Evolutionary conservation across 2,888 invertebrate species (phyloP).

Genomic region (Crematogaster levior): DNA sequence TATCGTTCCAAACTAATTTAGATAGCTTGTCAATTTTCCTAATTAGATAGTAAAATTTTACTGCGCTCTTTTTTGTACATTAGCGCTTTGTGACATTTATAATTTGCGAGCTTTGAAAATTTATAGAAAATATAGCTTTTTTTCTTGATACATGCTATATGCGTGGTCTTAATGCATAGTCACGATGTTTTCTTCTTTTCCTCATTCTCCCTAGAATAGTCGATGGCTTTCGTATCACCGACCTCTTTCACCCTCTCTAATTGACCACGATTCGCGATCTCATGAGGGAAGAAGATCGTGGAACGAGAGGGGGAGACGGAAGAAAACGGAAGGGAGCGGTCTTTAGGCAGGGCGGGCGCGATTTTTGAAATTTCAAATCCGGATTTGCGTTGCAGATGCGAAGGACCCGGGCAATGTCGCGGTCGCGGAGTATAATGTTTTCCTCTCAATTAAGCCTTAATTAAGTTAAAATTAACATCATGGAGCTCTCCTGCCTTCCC

Average conservation of each 20-base stretch:
- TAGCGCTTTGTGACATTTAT: neutral
- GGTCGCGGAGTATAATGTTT: conserved; percentile 84
- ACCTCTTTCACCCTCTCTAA: conserved; percentile 77
- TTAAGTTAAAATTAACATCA: conserved; percentile 86
- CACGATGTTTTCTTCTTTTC: neutral
- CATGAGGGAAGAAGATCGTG: conserved; percentile 54
- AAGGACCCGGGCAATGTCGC: conserved; percentile 82
- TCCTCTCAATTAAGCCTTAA: conserved; percentile 86
- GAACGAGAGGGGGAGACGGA: conserved; percentile 44
- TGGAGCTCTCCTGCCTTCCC: conserved; percentile 83
- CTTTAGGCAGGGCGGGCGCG: conserved; percentile 72
- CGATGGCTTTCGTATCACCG: conserved; percentile 59
- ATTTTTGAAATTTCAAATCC: conserved; percentile 86
- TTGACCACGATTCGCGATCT: conserved; percentile 84
- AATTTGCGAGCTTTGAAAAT: neutral
- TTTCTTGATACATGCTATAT: neutral
- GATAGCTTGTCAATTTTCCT: neutral
- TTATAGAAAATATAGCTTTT: neutral
- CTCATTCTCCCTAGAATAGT: conserved; percentile 36
- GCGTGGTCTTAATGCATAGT: neutral
- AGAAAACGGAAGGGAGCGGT: conserved; percentile 49
- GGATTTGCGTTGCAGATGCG: conserved; percentile 85
- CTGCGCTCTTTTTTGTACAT: neutral
- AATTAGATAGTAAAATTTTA: neutral
- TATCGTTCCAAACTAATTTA: neutral